Evolutionary conservation across 2,113 vertebrate species (phyloP).

Genomic region (Argyrosomus japonicus): DNA sequence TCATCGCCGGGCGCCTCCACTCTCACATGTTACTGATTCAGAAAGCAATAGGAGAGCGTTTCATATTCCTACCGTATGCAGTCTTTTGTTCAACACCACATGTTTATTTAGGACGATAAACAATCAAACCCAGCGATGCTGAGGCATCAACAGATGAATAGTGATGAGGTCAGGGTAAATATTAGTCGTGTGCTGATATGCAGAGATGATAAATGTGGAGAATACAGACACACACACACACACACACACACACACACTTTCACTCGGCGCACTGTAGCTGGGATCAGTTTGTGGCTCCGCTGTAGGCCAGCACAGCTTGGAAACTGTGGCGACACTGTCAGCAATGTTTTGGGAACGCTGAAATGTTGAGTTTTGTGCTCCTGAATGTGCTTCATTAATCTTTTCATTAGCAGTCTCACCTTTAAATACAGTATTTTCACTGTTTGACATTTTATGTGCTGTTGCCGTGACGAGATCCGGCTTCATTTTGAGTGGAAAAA

Average conservation of each 20-base stretch:
- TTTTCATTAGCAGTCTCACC: slow-evolving; percentile 8
- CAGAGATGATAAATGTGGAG: slow-evolving; percentile 50
- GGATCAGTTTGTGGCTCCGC: slow-evolving; percentile 53
- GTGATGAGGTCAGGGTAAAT: slow-evolving; percentile 76
- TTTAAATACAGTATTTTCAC: not conserved
- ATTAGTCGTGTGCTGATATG: slow-evolving; percentile 63
- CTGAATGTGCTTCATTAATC: not conserved
- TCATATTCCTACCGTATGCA: slow-evolving; percentile 63
- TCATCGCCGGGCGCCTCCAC: slow-evolving; percentile 10
- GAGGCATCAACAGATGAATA: slow-evolving; percentile 73
- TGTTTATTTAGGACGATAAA: slow-evolving; percentile 73
- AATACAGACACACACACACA: slow-evolving; percentile 46
- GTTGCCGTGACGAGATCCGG: not conserved
- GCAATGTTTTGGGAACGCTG: slow-evolving; percentile 34
- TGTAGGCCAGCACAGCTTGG: slow-evolving; percentile 47
- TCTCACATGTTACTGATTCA: slow-evolving; percentile 67
- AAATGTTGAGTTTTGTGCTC: not conserved
- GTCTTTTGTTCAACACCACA: slow-evolving; percentile 65
- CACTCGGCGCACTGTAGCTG: slow-evolving; percentile 37
- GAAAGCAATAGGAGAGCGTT: slow-evolving; percentile 34
- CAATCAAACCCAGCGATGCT: slow-evolving; percentile 47
- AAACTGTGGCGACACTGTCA: slow-evolving; percentile 54
- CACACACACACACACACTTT: slow-evolving; percentile 20
- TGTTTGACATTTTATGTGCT: not conserved
- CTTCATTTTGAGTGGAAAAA: not conserved